Percentiles rank a stretch among this genome's conserved stretches.
Evolutionary conservation across 2,113 vertebrate genomes (phyloP).

Genomic region (Hucho hucho): DNA sequence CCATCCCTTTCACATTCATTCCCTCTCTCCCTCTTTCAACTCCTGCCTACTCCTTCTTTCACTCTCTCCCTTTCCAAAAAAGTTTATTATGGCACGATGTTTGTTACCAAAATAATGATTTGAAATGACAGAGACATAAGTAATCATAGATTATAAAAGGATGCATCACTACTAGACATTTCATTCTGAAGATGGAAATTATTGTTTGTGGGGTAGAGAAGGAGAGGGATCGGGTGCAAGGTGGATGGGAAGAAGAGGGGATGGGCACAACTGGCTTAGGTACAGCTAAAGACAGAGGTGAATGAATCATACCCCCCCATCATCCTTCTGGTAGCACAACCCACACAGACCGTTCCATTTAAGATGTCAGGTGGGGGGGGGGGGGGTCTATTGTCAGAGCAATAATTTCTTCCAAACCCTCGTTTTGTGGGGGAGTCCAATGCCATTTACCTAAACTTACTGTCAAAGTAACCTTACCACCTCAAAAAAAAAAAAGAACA

Average conservation of each 20-base stretch:
- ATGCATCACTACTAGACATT: background rate
- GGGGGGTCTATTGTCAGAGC: constrained; percentile 8
- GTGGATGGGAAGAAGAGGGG: constrained; percentile 3
- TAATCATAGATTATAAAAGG: background rate
- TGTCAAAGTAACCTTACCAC: too few relatives aligned
- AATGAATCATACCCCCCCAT: background rate
- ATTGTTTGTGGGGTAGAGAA: background rate
- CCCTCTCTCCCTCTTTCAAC: background rate
- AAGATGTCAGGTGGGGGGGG: background rate
- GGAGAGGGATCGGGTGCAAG: background rate
- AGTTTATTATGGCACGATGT: background rate
- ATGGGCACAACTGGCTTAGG: background rate
- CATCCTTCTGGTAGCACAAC: background rate
- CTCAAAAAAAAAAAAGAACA: too few relatives aligned
- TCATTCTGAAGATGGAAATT: background rate
- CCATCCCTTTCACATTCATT: background rate
- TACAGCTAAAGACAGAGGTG: background rate
- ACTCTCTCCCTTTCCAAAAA: background rate
- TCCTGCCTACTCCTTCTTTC: too few relatives aligned
- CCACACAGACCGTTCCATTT: background rate
- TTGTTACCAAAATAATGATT: background rate
- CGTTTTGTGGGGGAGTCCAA: too few relatives aligned
- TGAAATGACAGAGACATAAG: background rate
- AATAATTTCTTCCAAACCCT: constrained; percentile 9
- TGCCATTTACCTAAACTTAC: too few relatives aligned